Percentiles rank a stretch among this genome's conserved stretches.
Conservation (phyloP, 1,140 invertebrate genomes). For the Harpegnathos saltator region DNA sequence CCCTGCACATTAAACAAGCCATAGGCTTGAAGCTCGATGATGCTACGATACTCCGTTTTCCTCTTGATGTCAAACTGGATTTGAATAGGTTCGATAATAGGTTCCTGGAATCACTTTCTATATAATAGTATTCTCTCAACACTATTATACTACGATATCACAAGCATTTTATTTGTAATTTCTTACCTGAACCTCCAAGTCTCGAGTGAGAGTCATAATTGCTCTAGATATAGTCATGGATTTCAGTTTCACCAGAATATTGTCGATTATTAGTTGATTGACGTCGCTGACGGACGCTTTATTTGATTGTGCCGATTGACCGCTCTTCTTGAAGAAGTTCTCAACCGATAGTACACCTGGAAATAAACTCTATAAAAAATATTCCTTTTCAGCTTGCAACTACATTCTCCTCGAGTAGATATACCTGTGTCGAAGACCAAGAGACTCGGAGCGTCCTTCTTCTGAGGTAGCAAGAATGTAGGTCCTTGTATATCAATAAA, state of each 20-base stretch:
- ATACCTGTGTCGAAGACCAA: constrained; percentile 91
- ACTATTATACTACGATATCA: background rate
- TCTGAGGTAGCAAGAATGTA: constrained; percentile 92
- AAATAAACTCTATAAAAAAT: constrained; percentile 49
- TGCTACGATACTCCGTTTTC: constrained; percentile 83
- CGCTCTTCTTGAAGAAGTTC: constrained; percentile 92
- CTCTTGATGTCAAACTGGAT: constrained; percentile 91
- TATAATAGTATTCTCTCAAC: background rate
- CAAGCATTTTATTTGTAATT: constrained; percentile 17
- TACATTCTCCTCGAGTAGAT: background rate
- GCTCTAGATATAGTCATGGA: constrained; percentile 90
- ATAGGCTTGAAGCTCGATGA: constrained; percentile 76
- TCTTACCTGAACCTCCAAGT: constrained; percentile 90
- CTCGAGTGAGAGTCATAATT: constrained; percentile 90
- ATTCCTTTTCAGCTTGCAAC: background rate
- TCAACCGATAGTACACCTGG: constrained; percentile 91
- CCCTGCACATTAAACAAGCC: constrained; percentile 89
- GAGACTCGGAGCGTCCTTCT: constrained; percentile 92
- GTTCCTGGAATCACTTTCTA: constrained; percentile 86
- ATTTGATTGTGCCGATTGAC: constrained; percentile 72
- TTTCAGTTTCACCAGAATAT: constrained; percentile 90
- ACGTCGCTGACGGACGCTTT: constrained; percentile 57
- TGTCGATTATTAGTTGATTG: constrained; percentile 87
- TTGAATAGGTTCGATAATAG: constrained; percentile 91
- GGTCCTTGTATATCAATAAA: constrained; percentile 92